Base-by-base conservation (phyloP, 2,797 vertebrate species). In the Phalloptychus januarius region DNA sequence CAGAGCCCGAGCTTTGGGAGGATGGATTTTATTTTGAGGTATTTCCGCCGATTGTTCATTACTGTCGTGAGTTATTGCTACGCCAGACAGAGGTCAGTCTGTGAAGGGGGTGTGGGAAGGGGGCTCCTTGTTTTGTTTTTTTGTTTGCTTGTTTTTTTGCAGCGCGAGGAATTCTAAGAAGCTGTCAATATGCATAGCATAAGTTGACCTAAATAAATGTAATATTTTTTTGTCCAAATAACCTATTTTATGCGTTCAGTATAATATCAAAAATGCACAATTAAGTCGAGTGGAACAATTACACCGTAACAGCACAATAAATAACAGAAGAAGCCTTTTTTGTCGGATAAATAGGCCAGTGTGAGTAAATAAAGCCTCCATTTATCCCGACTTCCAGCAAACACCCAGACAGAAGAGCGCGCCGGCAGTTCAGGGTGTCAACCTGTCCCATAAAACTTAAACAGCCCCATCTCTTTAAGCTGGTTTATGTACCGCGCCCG, bases 21-120 rank as follows among this genome's bases (percentile, higher is more conserved):
- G 97, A 99, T 99, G 98, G 97, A 97, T 98, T 98, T 97, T 97
- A 98, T 98, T 98, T 97, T 98, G 97, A 99, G 97, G 97, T 99
- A 99, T 98, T 99, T 99, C 97, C 97, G 96, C 94, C 95, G 95
- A 99, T 99, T 99, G 97, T 99, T 98, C 97, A 95, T 97, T 97
- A 96, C 95, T 95, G 95, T 94, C 94, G 95, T 97, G 97, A 97
- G 96, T 97, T 98, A 98, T 97, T 96, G 96, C 95, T 93, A 87
- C 89, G 94, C 85, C 93, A 96, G 96, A 94, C 96, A 97, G 96
- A 97, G 97, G 97, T 98, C 96, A 97, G 96, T 95, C 71, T 80
- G 86, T 85, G 79, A 74, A 76, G 85, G 81, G 80, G 80, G 76
- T 4, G n/a, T 4, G 31, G 31, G 16, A 31, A 13, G 87, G 78